Evolutionary conservation across 2,113 vertebrate genomes (phyloP).

Genomic region (Nycticebus coucang): DNA sequence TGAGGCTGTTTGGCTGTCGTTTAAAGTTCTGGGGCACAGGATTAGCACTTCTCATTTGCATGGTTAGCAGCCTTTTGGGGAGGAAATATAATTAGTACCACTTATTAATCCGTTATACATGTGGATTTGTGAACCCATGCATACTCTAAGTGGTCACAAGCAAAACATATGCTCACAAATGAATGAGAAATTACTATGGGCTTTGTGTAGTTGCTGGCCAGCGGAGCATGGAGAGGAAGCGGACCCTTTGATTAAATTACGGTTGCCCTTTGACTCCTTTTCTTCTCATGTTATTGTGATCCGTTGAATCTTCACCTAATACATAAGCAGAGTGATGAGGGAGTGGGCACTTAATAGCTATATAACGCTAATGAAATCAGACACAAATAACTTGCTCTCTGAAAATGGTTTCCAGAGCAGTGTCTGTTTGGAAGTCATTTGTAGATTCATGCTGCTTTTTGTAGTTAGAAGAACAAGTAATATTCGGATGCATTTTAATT

Average conservation of each 20-base stretch:
- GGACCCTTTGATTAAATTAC: constrained; percentile 26
- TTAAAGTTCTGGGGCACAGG: constrained; percentile 28
- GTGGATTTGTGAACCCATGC: constrained; percentile 42
- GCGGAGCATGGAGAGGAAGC: background rate
- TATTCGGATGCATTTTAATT: constrained; percentile 29
- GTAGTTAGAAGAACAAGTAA: constrained; percentile 15
- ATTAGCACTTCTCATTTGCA: constrained; percentile 49
- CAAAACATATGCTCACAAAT: constrained; percentile 21
- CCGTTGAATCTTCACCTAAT: background rate
- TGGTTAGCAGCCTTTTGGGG: constrained; percentile 46
- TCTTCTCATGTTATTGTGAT: background rate
- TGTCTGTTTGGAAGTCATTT: constrained; percentile 18
- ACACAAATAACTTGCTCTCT: background rate
- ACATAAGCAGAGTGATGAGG: background rate
- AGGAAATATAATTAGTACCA: constrained; percentile 55
- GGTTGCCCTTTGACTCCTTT: constrained; percentile 7
- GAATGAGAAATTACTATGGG: background rate
- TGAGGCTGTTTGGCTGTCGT: background rate
- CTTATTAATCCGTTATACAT: constrained; percentile 54
- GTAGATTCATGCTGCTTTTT: background rate
- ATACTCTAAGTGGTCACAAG: constrained; percentile 32
- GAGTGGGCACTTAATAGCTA: background rate
- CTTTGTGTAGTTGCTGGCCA: background rate
- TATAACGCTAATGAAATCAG: background rate
- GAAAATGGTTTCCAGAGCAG: constrained; percentile 3